Percentiles rank a stretch among this genome's conserved stretches.
phyloP scores from a whole-genome alignment of 2,797 vertebrate species.

The Pipistrellus nathusii region DNA sequence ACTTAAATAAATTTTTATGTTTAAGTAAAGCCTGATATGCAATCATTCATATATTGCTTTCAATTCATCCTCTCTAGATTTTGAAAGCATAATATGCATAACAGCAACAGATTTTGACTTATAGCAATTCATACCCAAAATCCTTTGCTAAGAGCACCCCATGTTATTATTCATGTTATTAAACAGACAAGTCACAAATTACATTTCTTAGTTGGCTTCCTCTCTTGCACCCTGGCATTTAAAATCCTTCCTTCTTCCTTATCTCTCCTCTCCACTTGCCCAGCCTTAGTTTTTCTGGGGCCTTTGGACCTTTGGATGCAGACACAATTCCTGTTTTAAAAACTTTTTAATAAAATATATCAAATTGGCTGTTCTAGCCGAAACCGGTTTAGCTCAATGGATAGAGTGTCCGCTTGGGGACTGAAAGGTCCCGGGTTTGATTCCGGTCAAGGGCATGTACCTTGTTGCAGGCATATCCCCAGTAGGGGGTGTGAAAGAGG shows the following conservation, averaged over 20 bases:
- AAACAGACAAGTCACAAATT: background rate
- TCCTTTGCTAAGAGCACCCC: background rate
- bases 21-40: background rate
- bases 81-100: constrained; percentile 62
- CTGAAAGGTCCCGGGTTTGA: too few species aligned
- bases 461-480: too few species aligned
- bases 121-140: background rate
- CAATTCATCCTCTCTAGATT: constrained; percentile 46
- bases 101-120: background rate
- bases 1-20: background rate
- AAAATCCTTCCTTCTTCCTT: background rate
- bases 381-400: too few species aligned
- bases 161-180: background rate
- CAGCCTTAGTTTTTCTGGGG: background rate
- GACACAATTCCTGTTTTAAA: background rate
- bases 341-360: background rate
- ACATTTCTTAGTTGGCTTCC: background rate
- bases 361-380: background rate
- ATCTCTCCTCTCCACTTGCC: background rate
- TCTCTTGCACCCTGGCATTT: background rate
- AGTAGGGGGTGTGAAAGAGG: too few species aligned
- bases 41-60: constrained; percentile 53
- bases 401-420: too few species aligned
- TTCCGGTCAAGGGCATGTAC: too few species aligned
- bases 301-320: background rate